Base-by-base conservation (phyloP, 2,797 vertebrate species). In the Phoxinus dragarum region DNA sequence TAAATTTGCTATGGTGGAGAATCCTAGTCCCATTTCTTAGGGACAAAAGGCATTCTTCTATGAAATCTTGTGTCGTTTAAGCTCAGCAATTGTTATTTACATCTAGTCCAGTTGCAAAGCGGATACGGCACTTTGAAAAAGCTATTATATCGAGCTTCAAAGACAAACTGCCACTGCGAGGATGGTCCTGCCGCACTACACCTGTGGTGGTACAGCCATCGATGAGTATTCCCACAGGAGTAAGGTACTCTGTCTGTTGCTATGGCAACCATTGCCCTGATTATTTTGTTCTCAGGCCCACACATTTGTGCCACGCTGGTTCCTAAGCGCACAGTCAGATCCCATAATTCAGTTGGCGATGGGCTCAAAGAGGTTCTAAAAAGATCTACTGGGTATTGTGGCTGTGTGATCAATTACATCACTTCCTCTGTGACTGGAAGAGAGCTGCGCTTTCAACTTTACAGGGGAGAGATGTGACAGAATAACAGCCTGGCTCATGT, bases 191-290 rank as follows among this genome's bases (percentile, higher is more conserved):
- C 23, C 56, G 38, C 66, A 4, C 87, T 83, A 82, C 86, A 88
- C 84, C 81, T 88, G 85, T 64, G 75, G 54, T 59, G 27, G 56
- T 71, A 52, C 71, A 75, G 72, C 59, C 75, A 61, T 75, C 44
- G 40, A 38, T 85, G 86, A 83, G 47, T 80, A 68, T 76, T 69
- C 80, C 85, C 85, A 85, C 67, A 47, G 75, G 82, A 86, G 79
- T 44, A 69, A 31, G 40, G 86, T 40, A 52, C 71, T 82, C 49
- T 44, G 86, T 88, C 89, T 89, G 89, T 90, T 90, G 86, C 88
- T 80, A 88, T 90, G 86, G 84, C 12, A 52, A 90, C 79, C 47
- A 34, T 82, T 86, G 86, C 82, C 88, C 85, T 88, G 86, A 85
- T 89, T 89, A 85, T 85, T 88, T 84, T 81, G 61, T 84, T 86